phyloP scores from a whole-genome alignment of 1,140 invertebrate genomes.

The Aphelinus atriplicis region DNA sequence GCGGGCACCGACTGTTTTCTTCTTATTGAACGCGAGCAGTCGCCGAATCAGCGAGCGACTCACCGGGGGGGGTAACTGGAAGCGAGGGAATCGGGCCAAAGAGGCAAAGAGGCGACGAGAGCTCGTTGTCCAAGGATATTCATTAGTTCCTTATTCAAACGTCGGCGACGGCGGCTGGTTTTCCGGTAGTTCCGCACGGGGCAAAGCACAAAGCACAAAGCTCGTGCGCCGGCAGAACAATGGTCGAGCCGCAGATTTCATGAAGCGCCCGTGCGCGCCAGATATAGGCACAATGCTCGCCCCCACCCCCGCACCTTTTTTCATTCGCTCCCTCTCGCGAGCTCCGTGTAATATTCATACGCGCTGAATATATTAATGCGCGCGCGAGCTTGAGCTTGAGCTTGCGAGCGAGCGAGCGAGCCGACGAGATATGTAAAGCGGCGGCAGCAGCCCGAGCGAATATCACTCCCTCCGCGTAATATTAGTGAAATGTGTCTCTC shows the following conservation, averaged over 20 bases:
- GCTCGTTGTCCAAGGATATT: slow-evolving; percentile 56
- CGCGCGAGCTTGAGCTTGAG: background rate
- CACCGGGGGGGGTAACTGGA: no score
- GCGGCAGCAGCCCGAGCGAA: slow-evolving; percentile 13
- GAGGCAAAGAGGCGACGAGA: slow-evolving; percentile 21
- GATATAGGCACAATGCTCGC: background rate
- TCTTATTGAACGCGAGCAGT: no score
- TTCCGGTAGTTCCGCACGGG: slow-evolving; percentile 58
- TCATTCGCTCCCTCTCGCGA: background rate
- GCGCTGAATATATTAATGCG: slow-evolving; percentile 66
- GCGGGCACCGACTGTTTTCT: no score
- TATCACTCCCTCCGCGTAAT: slow-evolving; percentile 46
- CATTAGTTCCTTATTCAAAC: slow-evolving; percentile 68
- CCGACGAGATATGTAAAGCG: no score
- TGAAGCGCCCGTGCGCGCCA: slow-evolving; percentile 57
- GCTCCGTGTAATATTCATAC: slow-evolving; percentile 61
- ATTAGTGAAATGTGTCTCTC: slow-evolving; percentile 62
- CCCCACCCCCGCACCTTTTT: slow-evolving; percentile 39
- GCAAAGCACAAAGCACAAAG: slow-evolving; percentile 65
- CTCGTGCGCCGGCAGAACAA: slow-evolving; percentile 61
- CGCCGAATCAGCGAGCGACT: no score
- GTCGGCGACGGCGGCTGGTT: slow-evolving; percentile 46
- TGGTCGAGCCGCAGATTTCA: slow-evolving; percentile 65
- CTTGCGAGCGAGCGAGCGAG: no score
- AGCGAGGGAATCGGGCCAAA: slow-evolving; percentile 32